Evolutionary conservation across 2,797 vertebrate genomes (phyloP), one percentile per base, ranked within the genome.

Genomic region (Thunnus albacares): DNA sequence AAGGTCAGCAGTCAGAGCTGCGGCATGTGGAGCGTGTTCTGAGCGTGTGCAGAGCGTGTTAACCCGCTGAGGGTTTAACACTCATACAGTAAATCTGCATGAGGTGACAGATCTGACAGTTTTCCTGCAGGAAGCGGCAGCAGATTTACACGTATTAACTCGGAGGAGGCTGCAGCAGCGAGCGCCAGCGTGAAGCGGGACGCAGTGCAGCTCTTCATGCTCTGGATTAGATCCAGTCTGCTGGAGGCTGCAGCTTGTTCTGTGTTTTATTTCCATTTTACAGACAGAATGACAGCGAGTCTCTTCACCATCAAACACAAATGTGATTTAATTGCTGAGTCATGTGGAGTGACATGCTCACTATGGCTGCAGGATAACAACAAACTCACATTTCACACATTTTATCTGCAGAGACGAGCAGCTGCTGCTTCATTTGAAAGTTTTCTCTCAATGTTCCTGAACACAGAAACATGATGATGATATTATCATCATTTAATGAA

Each of bases 131-230:
- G 80, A 73, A 53, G 69, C 61, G 1, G 72, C 58, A n/a, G 51
- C 81, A 84, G 80, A 89, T 87, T 83, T 81, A 60, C 75, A 68
- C 85, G 71, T 55, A 71, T 87, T 66, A 85, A 72, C 66, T 77
- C 71, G 10, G 24, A 17, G 2, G 53, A 79, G 80, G 62, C 71
- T 51, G 75, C 71, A 41, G 81, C 45, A 24, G 24, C 24, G 77
- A 33, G 76, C 18, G 71, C 0, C 65, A 78, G 77, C 58, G 67
- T 80, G 82, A 80, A 82, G 82, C 76, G 6, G 71, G 38, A 51
- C 76, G 52, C 41, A 47, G 49, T 67, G 66, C 71, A n/a, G 67
- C 67, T 67, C 62, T 56, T 67, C 74, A 28, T 18, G 63, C 51
- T 67, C 38, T 1, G 15, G 83, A 83, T 85, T 68, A 87, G 77